A percentile compares a stretch with the other conserved stretches of the same genome.
Conservation (phyloP, 30 jellyfish, hydroid and myxozoan species). For the Hydractinia symbiolongicarpus region DNA sequence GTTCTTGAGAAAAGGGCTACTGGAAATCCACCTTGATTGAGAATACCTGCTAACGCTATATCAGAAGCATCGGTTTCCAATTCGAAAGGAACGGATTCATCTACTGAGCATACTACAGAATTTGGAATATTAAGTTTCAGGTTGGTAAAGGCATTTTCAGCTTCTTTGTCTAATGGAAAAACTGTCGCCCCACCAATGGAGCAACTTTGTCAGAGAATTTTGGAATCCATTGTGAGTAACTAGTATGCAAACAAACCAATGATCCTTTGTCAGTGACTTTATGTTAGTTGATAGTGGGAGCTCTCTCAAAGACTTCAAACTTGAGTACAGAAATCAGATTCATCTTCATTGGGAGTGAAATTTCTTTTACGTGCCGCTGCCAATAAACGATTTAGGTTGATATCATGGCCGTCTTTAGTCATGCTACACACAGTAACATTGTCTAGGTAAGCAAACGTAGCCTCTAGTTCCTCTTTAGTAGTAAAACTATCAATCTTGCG, state of each 20-base stretch:
- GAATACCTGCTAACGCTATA: constrained; percentile 64
- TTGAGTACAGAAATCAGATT: constrained; percentile 39
- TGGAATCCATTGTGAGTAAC: constrained; percentile 47
- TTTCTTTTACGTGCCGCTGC: constrained; percentile 37
- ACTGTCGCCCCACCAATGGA: constrained; percentile 40
- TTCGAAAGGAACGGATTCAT: constrained; percentile 38
- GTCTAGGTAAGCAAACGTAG: constrained; percentile 33
- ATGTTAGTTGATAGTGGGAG: constrained; percentile 49
- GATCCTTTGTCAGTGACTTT: constrained; percentile 27
- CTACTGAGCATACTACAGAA: constrained; percentile 22
- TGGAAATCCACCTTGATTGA: constrained; percentile 52
- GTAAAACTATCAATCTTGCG: constrained; percentile 34
- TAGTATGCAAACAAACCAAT: constrained; percentile 65
- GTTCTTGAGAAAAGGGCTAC: constrained; percentile 53
- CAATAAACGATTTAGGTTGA: constrained; percentile 39
- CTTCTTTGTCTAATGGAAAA: constrained; percentile 34
- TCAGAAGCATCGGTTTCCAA: constrained; percentile 88
- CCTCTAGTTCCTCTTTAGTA: constrained; percentile 34
- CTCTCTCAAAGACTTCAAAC: constrained; percentile 54
- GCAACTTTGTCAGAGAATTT: constrained; percentile 46
- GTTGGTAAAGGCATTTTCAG: constrained; percentile 34
- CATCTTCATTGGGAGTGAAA: constrained; percentile 47
- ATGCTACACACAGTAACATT: constrained; percentile 46
- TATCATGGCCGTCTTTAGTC: constrained; percentile 52
- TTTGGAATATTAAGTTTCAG: constrained; percentile 25